Evolutionary conservation across 2,888 invertebrate genomes (phyloP), one percentile per base, ranked within the genome.

Genomic region (Caenorhabditis sp.): DNA sequence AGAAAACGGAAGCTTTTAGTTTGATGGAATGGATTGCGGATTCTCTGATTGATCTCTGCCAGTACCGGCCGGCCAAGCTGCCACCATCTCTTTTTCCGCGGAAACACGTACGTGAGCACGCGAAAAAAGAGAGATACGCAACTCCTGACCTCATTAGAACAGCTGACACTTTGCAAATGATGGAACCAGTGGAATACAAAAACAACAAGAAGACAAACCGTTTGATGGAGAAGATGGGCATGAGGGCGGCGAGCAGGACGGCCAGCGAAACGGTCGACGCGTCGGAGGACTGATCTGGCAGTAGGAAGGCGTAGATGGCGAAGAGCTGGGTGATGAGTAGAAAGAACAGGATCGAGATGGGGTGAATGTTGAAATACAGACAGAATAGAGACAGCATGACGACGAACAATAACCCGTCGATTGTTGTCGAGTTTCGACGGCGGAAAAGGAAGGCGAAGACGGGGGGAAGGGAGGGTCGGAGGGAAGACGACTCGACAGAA

Each of bases 111-210:
- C 64, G 64, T 24, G 58, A 61, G 61, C 71, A 71, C 53, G 60
- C 22, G 26, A 32, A 56, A 18, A 32, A 37, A 53, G 22, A 60
- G n/a, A 40, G 60, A 40, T 15, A 47, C 32, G 53, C 50, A 72
- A 65, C 72, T 74, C 64, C 74, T 67, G 76, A 67, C 67, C 76
- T 76, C 76, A 76, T 76, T 76, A 76, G 51, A 76, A 58, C 76
- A 76, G 76, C 67, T 76, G 76, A 61, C 76, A 67, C 32, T 15
- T 18, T 22, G 13, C 37, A 24, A 24, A 40, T 20, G 37, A 60
- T 15, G n/a, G 22, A 60, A 40, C 50, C 32, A 24, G 20, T 35
- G 32, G 40, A 28, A n/a, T n/a, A n/a, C n/a, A n/a, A 62, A 70
- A 70, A 70, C 20, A 71, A 71, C 64, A 72, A 50, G n/a, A n/a